phyloP scores from a whole-genome alignment of 2,797 vertebrate species.

The Austrolebias charrua region DNA sequence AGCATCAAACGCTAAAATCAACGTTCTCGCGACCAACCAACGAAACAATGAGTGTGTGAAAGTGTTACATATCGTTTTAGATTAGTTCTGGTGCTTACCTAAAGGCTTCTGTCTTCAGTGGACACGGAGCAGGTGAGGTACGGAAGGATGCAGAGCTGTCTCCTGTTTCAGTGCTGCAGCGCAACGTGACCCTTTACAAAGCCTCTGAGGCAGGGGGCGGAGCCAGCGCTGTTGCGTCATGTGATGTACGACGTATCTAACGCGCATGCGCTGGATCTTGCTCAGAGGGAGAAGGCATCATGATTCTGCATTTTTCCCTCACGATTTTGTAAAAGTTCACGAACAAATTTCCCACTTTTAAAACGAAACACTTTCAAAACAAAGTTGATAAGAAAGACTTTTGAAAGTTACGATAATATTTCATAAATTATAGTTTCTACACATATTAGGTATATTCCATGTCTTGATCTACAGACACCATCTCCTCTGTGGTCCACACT shows the following conservation, averaged over 20 bases:
- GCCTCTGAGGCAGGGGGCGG: conserved; percentile 47
- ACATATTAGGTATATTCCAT: no score
- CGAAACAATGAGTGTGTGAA: neutral
- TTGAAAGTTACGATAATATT: no score
- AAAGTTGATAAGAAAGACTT: no score
- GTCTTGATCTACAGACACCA: no score
- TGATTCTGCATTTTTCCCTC: conserved; percentile 61
- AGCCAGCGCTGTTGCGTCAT: conserved; percentile 35
- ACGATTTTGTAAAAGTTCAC: neutral
- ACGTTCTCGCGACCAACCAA: neutral
- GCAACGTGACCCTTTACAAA: conserved; percentile 81
- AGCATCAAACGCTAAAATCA: neutral
- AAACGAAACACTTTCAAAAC: neutral
- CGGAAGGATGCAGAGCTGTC: conserved; percentile 42
- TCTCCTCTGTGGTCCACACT: no score
- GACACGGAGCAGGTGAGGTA: conserved; percentile 9
- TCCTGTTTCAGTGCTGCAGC: conserved; percentile 73
- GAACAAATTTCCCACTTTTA: neutral
- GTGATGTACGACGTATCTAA: neutral
- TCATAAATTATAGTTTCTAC: no score
- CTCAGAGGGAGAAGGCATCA: conserved; percentile 5
- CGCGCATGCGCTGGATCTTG: conserved; percentile 29
- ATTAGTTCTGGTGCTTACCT: conserved; percentile 55
- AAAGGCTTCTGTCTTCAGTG: conserved; percentile 19
- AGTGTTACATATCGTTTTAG: neutral